Percentiles rank a stretch among this genome's conserved stretches.
phyloP scores from a whole-genome alignment of 2,113 vertebrate genomes.

The Ceyx margarethae region DNA sequence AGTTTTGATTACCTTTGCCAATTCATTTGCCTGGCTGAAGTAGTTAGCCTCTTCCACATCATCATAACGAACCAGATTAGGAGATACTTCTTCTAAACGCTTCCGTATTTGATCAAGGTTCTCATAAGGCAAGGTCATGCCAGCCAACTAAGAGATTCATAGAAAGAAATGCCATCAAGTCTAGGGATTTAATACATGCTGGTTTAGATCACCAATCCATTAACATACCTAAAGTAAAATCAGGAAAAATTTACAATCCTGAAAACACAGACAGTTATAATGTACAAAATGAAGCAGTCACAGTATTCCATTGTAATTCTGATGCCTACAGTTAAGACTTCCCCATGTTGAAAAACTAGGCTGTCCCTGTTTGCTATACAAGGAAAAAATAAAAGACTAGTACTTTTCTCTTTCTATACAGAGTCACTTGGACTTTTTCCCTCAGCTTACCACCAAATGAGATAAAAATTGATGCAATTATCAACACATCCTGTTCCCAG shows the following conservation, averaged over 20 bases:
- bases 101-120: conserved; percentile 84
- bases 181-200: neutral
- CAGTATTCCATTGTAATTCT: neutral
- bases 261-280: neutral
- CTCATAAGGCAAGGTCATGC: conserved; percentile 90
- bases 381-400: neutral
- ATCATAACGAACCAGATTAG: conserved; percentile 92
- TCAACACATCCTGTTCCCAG: neutral
- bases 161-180: neutral
- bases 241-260: neutral
- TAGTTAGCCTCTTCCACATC: conserved; percentile 95
- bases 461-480: neutral
- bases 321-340: neutral
- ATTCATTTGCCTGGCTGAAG: conserved; percentile 91
- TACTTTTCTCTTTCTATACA: neutral
- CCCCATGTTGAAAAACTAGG: neutral
- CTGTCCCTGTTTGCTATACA: neutral
- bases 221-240: neutral
- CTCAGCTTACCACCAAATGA: neutral
- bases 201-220: neutral
- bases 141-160: conserved; percentile 81
- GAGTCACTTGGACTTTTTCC: neutral
- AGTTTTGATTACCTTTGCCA: conserved; percentile 82
- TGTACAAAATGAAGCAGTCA: neutral
- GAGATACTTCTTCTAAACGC: conserved; percentile 90